Percentiles rank a stretch among this genome's conserved stretches.
These are phyloP conservation scores for Philaethria dido DNA, from an alignment of 2,888 invertebrate species.

Conservation along the genomic window DNA sequence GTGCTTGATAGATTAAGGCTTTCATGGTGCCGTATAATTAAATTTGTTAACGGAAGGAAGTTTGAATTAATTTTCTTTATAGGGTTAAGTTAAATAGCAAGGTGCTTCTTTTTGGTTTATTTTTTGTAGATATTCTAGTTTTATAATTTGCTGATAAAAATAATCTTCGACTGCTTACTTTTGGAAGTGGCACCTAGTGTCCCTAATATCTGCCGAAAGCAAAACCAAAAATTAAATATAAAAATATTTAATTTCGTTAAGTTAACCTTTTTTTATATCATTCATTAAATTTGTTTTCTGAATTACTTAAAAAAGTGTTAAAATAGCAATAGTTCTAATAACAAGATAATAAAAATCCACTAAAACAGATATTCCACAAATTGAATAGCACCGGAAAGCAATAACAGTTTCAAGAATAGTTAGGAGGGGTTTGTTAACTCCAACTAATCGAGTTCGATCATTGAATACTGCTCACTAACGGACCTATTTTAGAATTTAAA, in stretches of 20 bases:
- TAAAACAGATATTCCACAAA: slow-evolving; percentile 20
- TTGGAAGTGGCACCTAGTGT: no score
- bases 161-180: no score
- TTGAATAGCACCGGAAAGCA: slow-evolving; percentile 24
- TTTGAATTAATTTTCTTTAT: slow-evolving; percentile 10
- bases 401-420: slow-evolving; percentile 23
- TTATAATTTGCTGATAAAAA: no score
- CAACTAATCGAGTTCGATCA: slow-evolving; percentile 22
- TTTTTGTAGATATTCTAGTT: no score
- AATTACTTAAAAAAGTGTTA: neutral
- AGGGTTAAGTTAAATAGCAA: neutral
- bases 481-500: slow-evolving; percentile 21
- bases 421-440: slow-evolving; percentile 17
- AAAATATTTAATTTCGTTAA: no score
- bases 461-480: slow-evolving; percentile 13
- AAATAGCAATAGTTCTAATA: neutral
- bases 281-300: no score
- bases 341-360: slow-evolving; percentile 4
- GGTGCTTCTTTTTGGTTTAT: neutral
- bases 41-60: slow-evolving; percentile 33
- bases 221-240: no score
- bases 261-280: no score
- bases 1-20: slow-evolving; percentile 34
- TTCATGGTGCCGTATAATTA: slow-evolving; percentile 37
- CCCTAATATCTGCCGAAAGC: no score